Conservation (phyloP, 2,888 invertebrate genomes). For the Amiota communis region DNA sequence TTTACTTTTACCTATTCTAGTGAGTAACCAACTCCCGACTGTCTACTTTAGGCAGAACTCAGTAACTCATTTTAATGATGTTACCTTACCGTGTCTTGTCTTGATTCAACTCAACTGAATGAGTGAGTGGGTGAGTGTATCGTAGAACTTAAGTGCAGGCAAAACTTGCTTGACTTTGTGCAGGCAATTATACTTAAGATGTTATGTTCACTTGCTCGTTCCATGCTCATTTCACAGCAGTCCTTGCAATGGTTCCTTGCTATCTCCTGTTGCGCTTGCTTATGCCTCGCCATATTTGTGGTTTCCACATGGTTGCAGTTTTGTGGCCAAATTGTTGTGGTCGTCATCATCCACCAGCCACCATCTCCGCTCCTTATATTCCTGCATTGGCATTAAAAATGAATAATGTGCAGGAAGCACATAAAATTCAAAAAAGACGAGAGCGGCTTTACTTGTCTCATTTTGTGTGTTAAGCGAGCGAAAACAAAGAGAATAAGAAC, state of each 20-base stretch:
- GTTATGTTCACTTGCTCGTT: conserved; percentile 39
- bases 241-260: not conserved
- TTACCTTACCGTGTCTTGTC: conserved; percentile 25
- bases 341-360: conserved; percentile 38
- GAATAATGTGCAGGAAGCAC: conserved; percentile 63
- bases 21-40: conserved; percentile 35
- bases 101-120: too few relatives aligned
- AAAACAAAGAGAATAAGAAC: not conserved
- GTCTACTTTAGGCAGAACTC: conserved; percentile 25
- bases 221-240: not conserved
- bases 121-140: not conserved
- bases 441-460: conserved; percentile 17
- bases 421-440: conserved; percentile 41
- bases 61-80: conserved; percentile 67
- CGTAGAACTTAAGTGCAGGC: conserved; percentile 16
- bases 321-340: conserved; percentile 65
- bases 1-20: too few relatives aligned
- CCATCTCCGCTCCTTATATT: conserved; percentile 41
- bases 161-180: conserved; percentile 34
- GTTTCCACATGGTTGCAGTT: conserved; percentile 44
- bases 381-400: conserved; percentile 60
- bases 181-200: conserved; percentile 65
- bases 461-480: not conserved
- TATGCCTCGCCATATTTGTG: conserved; percentile 9
- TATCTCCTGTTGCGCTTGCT: conserved; percentile 6